These are phyloP conservation scores for Choreutis nemorana DNA, from an alignment of 2,888 invertebrate genomes.

Conservation along the genomic window DNA sequence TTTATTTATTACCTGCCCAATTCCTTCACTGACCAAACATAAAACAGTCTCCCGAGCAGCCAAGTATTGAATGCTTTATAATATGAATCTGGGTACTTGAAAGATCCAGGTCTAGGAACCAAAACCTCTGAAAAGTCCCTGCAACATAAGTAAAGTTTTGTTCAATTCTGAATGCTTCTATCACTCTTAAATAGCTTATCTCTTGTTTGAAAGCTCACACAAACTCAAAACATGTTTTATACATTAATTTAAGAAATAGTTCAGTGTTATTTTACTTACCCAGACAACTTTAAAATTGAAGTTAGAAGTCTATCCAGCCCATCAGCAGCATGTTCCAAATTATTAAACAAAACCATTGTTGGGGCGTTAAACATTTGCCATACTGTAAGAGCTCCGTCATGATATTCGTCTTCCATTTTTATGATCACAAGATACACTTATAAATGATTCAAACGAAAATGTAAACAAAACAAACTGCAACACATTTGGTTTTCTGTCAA, in stretches of 20 bases:
- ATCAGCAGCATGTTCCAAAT: slow-evolving; percentile 61
- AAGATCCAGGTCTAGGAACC: slow-evolving; percentile 49
- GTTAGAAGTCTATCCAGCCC: slow-evolving; percentile 65
- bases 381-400: slow-evolving; percentile 52
- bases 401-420: slow-evolving; percentile 47
- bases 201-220: too few relatives aligned
- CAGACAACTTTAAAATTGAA: slow-evolving; percentile 66
- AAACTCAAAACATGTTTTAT: too few relatives aligned
- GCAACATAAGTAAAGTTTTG: slow-evolving; percentile 17
- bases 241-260: neutral
- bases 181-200: too few relatives aligned
- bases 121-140: slow-evolving; percentile 64
- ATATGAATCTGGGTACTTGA: slow-evolving; percentile 45
- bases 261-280: slow-evolving; percentile 23
- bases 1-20: slow-evolving; percentile 40
- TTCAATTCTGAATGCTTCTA: too few relatives aligned
- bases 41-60: slow-evolving; percentile 73
- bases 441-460: too few relatives aligned
- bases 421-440: neutral
- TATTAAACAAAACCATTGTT: slow-evolving; percentile 64
- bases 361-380: slow-evolving; percentile 74
- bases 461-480: neutral
- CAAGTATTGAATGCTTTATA: slow-evolving; percentile 70
- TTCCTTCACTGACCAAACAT: slow-evolving; percentile 65
- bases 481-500: neutral